Evolutionary conservation across 1,140 invertebrate species (phyloP).

Genomic region (Macrocentrus cingulum): DNA sequence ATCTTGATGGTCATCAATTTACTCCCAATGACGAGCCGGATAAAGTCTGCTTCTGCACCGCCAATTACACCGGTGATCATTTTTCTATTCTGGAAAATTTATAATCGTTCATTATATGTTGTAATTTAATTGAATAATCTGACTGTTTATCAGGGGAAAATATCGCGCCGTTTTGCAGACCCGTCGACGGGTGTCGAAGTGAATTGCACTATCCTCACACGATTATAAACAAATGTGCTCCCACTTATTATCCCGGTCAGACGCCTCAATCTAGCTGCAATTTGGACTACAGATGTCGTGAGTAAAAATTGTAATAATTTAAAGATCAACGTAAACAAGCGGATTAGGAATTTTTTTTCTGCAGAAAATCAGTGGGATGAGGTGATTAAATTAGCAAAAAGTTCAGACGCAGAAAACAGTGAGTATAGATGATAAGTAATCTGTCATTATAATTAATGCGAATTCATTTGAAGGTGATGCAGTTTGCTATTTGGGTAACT

Average conservation of each 20-base stretch:
- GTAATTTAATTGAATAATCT: background rate
- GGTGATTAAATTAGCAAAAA: background rate
- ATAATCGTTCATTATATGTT: background rate
- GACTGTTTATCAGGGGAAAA: conserved; percentile 37
- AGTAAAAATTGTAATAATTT: conserved; percentile 33
- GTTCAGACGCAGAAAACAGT: background rate
- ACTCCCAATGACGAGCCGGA: background rate
- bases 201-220: conserved; percentile 20
- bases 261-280: conserved; percentile 32
- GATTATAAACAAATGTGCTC: conserved; percentile 36
- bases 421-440: conserved; percentile 3
- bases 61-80: conserved; percentile 35
- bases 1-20: conserved; percentile 38
- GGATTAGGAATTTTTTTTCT: background rate
- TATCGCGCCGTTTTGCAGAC: conserved; percentile 39
- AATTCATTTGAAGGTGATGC: conserved; percentile 13
- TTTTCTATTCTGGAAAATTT: background rate
- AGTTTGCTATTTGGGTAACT: conserved; percentile 35
- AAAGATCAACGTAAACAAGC: background rate
- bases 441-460: background rate
- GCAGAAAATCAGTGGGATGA: background rate
- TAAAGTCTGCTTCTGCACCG: conserved; percentile 33
- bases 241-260: conserved; percentile 34
- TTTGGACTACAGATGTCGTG: conserved; percentile 38
- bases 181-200: conserved; percentile 28